Evolutionary conservation across 2,797 vertebrate genomes (phyloP), one percentile per base, ranked within the genome.

Genomic region (Furcifer pardalis): DNA sequence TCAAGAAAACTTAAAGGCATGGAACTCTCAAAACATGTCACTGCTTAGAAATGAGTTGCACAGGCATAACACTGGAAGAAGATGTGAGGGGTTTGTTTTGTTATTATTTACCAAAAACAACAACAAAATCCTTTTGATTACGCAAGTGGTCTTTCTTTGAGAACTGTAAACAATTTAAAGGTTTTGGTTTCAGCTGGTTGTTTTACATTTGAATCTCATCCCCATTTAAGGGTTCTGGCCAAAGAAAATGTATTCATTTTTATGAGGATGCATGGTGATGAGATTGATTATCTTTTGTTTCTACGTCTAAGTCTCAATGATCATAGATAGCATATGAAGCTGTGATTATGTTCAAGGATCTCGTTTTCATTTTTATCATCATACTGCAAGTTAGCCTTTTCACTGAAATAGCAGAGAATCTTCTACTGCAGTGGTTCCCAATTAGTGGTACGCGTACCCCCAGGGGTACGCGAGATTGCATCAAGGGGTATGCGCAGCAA

Each of bases 131-230:
- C 12, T 40, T 4, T 30, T 4, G 37, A 59, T 72, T 81, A 27
- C 25, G 23, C 32, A 40, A 37, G 3, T 52, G 13, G 42, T 49
- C 3, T 46, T 49, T 60, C 6, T 25, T 60, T 42, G 30, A 66
- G 21, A 72, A 81, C 9, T 52, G 32, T 52, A 56, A 62, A 23
- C 52, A 60, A 27, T n/a, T 76, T 66, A 66, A 76, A 37, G n/a
- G n/a, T n/a, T n/a, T n/a, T n/a, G n/a, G n/a, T n/a, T n/a, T n/a
- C n/a, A n/a, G n/a, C n/a, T n/a, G 37, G 35, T 32, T 52, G 32
- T 25, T 52, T 76, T 83, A 60, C 25, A 46, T 76, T 66, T 66
- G 27, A 76, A n/a, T 81, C 23, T 66, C 81, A 40, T 83, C 68
- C 17, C 9, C 27, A 15, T 60, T 44, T 59, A 49, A 68, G 23